Evolutionary conservation across 1,140 invertebrate species (phyloP), one percentile per base, ranked within the genome.

Genomic region (Drosophila bipectinata): DNA sequence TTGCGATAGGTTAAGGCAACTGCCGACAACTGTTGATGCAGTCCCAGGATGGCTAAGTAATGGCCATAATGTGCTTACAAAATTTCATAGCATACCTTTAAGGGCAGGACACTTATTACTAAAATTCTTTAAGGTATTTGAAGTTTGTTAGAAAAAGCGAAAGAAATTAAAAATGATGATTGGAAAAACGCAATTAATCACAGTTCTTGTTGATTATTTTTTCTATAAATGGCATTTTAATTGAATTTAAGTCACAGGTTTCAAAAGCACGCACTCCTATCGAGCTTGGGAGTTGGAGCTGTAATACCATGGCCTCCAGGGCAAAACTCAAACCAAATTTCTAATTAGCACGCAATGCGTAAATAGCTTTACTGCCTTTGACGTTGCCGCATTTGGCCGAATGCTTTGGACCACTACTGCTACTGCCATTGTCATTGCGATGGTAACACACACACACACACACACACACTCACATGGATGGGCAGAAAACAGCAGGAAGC

Each of bases 261-360:
- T 75, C 72, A 75, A 57, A 76, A 67, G 51, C 73, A 76, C 51
- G 37, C 41, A 72, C 55, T 56, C 26, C 6, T 6, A 28, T 28
- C 28, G 34, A 63, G 24, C 5, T 47, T 15, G 18, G 2, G n/a
- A 6, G 9, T 8, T 12, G 21, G 21, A 21, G 9, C 1, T 44
- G 41, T 44, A 18, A 18, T 44, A 6, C 15, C 41, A 5, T 8
- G 15, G 52, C 24, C 9, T 37, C 24, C 28, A 15, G 18, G 47
- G 39, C 14, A 8, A 39, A 67, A 55, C 61, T 24, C 73, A 77
- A 67, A 76, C 73, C 72, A 68, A 69, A 77, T 52, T 77, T 77
- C 74, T 77, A 77, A 77, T 77, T 77, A 77, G 75, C 74, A 77
- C 74, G 74, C 73, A 77, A 77, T 77, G 74, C 74, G 74, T 77